phyloP scores from a whole-genome alignment of 2,113 vertebrate species.

The Urocolius indicus region DNA sequence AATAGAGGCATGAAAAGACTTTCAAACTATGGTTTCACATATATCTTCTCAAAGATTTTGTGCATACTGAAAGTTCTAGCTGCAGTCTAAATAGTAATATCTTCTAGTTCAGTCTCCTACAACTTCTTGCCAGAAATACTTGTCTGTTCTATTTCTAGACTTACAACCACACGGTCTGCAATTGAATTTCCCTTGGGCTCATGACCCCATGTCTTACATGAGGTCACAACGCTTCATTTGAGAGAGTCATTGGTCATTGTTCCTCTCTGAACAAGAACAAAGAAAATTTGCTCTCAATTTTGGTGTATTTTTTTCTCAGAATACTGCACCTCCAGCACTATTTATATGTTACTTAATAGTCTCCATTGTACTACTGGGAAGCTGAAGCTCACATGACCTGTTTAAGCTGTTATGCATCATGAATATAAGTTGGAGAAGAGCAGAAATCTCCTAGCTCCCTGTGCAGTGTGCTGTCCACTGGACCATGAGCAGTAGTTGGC shows the following conservation, averaged over 20 bases:
- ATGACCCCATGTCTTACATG: conserved; percentile 45
- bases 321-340: conserved; percentile 14
- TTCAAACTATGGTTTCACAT: neutral
- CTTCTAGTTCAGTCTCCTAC: conserved; percentile 48
- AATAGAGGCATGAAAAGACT: neutral
- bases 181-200: conserved; percentile 55
- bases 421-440: neutral
- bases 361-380: neutral
- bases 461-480: neutral
- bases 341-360: conserved; percentile 47
- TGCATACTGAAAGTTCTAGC: conserved; percentile 23
- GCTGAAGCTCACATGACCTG: neutral
- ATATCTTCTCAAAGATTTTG: neutral
- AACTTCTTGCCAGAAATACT: conserved; percentile 33
- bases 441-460: neutral
- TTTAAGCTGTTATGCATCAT: neutral
- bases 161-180: neutral
- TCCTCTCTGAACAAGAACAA: conserved; percentile 35
- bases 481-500: conserved; percentile 22
- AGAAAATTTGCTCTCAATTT: conserved; percentile 30
- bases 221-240: conserved; percentile 45
- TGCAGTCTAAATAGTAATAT: conserved; percentile 29
- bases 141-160: conserved; percentile 58
- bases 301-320: neutral
- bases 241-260: neutral